Conservation (phyloP, 2,888 invertebrate species). For the Cartodere bifasciata region DNA sequence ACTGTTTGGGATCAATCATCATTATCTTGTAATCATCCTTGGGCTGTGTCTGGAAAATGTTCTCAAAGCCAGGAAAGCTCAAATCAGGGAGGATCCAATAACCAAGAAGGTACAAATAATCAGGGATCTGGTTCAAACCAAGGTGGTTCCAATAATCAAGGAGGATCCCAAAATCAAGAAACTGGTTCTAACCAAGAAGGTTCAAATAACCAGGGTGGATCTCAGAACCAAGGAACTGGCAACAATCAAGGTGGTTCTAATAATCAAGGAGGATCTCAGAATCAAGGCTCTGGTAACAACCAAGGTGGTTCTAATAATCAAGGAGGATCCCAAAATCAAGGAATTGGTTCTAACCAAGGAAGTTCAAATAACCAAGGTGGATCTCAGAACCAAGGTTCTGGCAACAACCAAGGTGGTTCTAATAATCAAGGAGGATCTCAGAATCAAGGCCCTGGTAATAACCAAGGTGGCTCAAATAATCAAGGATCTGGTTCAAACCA, state of each 20-base stretch:
- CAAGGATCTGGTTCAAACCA: constrained; percentile 13
- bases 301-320: constrained; percentile 4
- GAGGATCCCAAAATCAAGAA: constrained; percentile 1
- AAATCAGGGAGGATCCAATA: constrained; percentile 14
- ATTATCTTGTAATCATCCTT: constrained; percentile 58
- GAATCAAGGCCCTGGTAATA: constrained; percentile 11
- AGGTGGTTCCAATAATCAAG: constrained; percentile 9
- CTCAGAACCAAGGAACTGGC: not conserved
- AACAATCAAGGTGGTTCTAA: constrained; percentile 10
- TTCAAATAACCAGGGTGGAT: not conserved
- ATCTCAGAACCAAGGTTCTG: constrained; percentile 10
- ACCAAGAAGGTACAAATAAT: constrained; percentile 12
- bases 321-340: too few relatives aligned
- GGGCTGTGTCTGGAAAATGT: constrained; percentile 36
- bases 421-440: constrained; percentile 7
- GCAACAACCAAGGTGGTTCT: constrained; percentile 11
- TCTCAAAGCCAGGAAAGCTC: too few relatives aligned
- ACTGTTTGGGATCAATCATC: constrained; percentile 63
- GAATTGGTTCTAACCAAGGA: constrained; percentile 6
- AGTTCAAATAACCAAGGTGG: too few relatives aligned
- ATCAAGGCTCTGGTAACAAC: constrained; percentile 11
- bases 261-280: constrained; percentile 6
- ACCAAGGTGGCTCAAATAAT: constrained; percentile 13
- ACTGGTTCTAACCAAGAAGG: not conserved
- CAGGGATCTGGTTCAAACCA: constrained; percentile 14